Evolutionary conservation across 2,797 vertebrate species (phyloP), one percentile per base, ranked within the genome.

Genomic region (Mus minutoides): DNA sequence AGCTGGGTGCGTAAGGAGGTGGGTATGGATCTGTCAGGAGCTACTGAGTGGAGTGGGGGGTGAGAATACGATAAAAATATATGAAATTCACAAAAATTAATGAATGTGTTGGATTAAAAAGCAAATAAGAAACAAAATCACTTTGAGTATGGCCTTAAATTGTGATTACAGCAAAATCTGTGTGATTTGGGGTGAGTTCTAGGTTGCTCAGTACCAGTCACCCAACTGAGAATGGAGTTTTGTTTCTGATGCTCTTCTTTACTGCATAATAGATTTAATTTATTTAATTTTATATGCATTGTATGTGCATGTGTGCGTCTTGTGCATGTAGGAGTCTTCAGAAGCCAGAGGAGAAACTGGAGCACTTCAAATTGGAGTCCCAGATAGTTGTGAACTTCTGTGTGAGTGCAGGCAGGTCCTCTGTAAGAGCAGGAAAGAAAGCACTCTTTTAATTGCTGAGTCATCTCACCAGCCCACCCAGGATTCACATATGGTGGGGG

Each of bases 141-240:
- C 16, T 92, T 90, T 43, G 73, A 93, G 40, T 34, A 29, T 86
- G 85, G 73, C 46, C 26, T 60, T 94, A 29, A 90, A 77, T 60
- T 91, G 31, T 31, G 82, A 87, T 54, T 64, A 76, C 4, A 90
- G 37, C 58, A 88, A 79, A 87, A 87, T 71, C 26, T 92, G n/a
- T 80, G 40, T 2, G 91, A 2, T 78, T 88, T 76, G 24, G 58
- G 40, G 40, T 83, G 52, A 88, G 22, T 52, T 89, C 54, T 87
- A 69, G 56, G 43, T 19, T 58, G 92, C 58, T 52, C 56, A 67
- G 79, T 24, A 29, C 88, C n/a, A 87, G 73, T 0, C 56, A 92
- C 37, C 8, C 34, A 89, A 60, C 3, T n/a, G 24, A 77, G 64
- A 29, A 22, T 34, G 14, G 52, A 60, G 73, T 43, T 92, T 60